Base-by-base conservation (phyloP, 2,888 invertebrate genomes). In the Panzeria rudis region DNA sequence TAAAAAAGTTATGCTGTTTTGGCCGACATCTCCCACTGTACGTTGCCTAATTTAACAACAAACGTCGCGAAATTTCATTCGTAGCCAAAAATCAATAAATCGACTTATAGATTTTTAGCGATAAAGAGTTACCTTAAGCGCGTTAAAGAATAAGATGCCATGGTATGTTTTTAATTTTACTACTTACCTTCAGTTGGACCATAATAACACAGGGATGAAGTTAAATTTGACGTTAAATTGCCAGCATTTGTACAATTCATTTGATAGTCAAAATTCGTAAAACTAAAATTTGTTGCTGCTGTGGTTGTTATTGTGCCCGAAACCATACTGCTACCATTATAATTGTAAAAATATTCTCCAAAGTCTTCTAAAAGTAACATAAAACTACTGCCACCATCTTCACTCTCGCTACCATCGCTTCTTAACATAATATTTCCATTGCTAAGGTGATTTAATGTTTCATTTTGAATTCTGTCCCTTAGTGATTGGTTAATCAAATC, bases 361-460 rank as follows among this genome's bases (percentile, higher is more conserved):
- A 96, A 95, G 90, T 96, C 96, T 89, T 96, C 96, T 62, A 96
- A 94, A 76, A 96, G 92, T 91, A 95, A 93, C 94, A 95, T 94
- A 89, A 95, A 94, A 52, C 92, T 91, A 87, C 92, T 93, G 82
- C 93, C 93, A 25, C 90, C 89, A n/a, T 88, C 88, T 4, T 86
- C 75, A 41, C 78, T 77, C 8, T 44, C 69, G 1, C 41, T 66
- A 0, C 17, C 87, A 1, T 71, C 86, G 44, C 62, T 79, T 13
- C 38, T 79, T 64, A 86, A 66, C 78, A 86, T 83, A 61, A 87
- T 83, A 25, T 87, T 86, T 29, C 86, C 87, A 75, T 86, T 86
- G 54, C 66, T 76, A 50, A 84, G 84, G 32, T 87, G 86, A 79
- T 84, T 86, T 54, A 87, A 79, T 15, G 86, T 73, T 59, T 78